phyloP scores from a whole-genome alignment of 2,888 invertebrate genomes.

The Spodoptera picta region DNA sequence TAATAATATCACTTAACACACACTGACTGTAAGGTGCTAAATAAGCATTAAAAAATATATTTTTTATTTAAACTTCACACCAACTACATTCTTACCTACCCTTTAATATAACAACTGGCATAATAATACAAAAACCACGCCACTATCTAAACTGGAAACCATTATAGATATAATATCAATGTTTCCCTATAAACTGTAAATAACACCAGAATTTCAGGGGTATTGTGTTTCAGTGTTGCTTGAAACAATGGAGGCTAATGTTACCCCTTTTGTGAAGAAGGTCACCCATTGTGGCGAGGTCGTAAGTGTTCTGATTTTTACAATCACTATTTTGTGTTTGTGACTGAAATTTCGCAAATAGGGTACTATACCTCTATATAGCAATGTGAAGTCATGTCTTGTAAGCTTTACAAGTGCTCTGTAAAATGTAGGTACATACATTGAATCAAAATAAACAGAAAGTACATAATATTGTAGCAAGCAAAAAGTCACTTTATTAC shows the following conservation, averaged over 20 bases:
- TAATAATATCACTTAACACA: no score
- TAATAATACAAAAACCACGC: constrained; percentile 10
- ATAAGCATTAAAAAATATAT: no score
- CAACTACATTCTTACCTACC: no score
- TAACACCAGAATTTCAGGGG: constrained; percentile 40
- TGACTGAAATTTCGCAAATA: constrained; percentile 20
- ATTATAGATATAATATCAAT: constrained; percentile 52
- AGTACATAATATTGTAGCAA: no score
- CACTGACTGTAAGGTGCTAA: no score
- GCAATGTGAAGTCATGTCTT: no score
- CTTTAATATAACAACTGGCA: neutral
- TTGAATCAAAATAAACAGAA: no score
- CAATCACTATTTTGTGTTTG: constrained; percentile 35
- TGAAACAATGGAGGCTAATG: constrained; percentile 51
- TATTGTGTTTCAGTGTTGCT: constrained; percentile 37
- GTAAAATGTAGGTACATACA: no score
- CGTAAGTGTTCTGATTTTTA: constrained; percentile 42
- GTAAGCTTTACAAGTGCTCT: no score
- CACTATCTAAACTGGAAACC: constrained; percentile 31
- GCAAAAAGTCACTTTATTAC: no score
- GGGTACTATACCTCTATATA: neutral
- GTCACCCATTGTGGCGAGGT: constrained; percentile 42
- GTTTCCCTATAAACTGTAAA: constrained; percentile 47
- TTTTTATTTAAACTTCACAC: no score
- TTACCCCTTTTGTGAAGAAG: constrained; percentile 41